Evolutionary conservation across 2,888 invertebrate species (phyloP).

Genomic region (Palloptera scutellata): DNA sequence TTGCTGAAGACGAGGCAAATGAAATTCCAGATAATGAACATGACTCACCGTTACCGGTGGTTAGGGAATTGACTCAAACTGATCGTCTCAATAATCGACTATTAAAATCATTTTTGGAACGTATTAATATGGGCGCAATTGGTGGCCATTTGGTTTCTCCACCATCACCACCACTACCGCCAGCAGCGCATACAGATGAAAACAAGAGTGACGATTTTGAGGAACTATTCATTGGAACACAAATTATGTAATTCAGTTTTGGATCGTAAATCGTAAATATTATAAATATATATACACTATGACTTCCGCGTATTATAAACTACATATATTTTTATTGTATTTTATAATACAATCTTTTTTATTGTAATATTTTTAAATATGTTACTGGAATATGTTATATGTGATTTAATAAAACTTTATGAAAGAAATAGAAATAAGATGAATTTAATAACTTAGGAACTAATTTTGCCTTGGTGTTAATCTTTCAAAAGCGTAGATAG

Average conservation of each 20-base stretch:
- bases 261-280: background rate
- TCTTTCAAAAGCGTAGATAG: too few species aligned
- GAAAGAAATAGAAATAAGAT: too few species aligned
- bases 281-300: background rate
- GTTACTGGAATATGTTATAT: too few species aligned
- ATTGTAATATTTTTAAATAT: background rate
- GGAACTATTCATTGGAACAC: conserved; percentile 22
- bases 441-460: too few species aligned
- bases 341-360: background rate
- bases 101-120: conserved; percentile 52
- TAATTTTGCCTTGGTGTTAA: too few species aligned
- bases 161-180: too few species aligned
- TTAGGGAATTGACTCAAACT: conserved; percentile 58
- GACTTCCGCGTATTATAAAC: background rate
- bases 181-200: conserved; percentile 21
- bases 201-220: conserved; percentile 43
- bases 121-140: conserved; percentile 47
- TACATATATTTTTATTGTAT: background rate
- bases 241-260: conserved; percentile 12
- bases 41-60: conserved; percentile 24
- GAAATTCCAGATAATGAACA: background rate
- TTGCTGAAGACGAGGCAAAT: background rate
- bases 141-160: conserved; percentile 18
- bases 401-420: too few species aligned
- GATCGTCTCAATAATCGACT: conserved; percentile 56